Evolutionary conservation across 2,113 vertebrate species (phyloP).

Genomic region (Thinocorus orbignyianus): DNA sequence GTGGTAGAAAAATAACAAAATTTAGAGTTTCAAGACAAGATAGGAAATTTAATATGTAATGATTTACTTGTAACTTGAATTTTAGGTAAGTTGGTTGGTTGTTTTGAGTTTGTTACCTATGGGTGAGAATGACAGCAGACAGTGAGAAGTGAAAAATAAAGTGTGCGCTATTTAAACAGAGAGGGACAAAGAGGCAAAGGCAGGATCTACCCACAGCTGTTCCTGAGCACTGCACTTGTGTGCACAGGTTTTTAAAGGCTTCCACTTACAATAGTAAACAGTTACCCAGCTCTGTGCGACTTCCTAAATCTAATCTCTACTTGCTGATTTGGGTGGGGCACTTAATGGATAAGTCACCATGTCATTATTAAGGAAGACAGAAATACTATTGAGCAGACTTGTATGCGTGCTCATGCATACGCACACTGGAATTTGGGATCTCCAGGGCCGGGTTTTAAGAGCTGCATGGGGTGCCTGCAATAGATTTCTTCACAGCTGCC

Average conservation of each 20-base stretch:
- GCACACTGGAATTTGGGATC: neutral
- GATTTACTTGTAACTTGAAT: neutral
- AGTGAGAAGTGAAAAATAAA: neutral
- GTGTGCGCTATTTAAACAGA: neutral
- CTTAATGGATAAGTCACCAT: neutral
- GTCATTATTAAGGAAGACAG: neutral
- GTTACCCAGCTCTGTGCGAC: neutral
- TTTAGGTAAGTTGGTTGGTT: neutral
- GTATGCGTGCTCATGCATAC: fast-evolving
- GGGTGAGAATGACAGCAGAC: neutral
- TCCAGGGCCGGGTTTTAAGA: neutral
- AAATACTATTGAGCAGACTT: neutral
- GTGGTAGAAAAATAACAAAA: neutral
- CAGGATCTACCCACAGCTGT: neutral
- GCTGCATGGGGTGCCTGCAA: neutral
- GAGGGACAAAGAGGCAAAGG: neutral
- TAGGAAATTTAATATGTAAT: neutral
- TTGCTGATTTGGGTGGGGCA: neutral
- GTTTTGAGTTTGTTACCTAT: neutral
- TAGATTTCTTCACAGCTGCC: neutral
- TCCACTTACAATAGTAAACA: neutral
- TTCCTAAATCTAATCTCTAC: neutral
- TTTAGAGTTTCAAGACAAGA: neutral
- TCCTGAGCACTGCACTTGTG: neutral
- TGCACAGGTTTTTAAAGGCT: neutral